Evolutionary conservation across 2,888 invertebrate species (phyloP), one percentile per base, ranked within the genome.

Genomic region (Gnatocerus cornutus): DNA sequence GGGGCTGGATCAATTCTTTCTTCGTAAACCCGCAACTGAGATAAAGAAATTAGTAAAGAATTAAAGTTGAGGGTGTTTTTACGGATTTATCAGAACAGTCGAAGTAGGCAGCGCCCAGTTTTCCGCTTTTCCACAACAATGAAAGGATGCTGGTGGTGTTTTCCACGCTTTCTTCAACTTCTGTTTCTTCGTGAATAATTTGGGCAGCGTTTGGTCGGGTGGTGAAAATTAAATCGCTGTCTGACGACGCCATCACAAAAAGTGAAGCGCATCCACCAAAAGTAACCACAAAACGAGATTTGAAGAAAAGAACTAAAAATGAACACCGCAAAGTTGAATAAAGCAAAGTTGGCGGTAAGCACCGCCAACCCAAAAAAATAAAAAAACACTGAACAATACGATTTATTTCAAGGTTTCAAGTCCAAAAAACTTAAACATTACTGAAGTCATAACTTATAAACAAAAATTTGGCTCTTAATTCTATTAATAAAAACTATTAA

Each of bases 81-180:
- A 90, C 90, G 85, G 91, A 89, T 73, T 90, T 89, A 1, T 90
- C 90, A 59, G 88, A 87, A 33, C 90, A 82, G 74, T 90, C 90
- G 84, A 91, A 94, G 82, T 89, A 91, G 0, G 93, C 92, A 12
- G 91, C 92, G n/a, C 93, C 93, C 58, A 94, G 82, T 79, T 88
- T 89, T 9, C 90, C 90, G 53, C 87, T 86, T 71, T 89, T 87
- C 87, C 90, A 92, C 76, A 90, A 87, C 1, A 91, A 85, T 67
- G 90, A 89, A 77, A 94, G 80, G 69, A 92, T 86, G 21, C 21
- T 21, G 21, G 1, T 4, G 21, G 21, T 55, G 39, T 45, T 66
- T 59, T 43, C 33, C 37, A 37, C 65, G 30, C 72, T 39, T 21
- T 72, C 69, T 6, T 71, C 72, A 61, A 33, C 52, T 46, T 71